Base-by-base conservation (phyloP, 2,797 vertebrate genomes). In the Gobio occitaniae region DNA sequence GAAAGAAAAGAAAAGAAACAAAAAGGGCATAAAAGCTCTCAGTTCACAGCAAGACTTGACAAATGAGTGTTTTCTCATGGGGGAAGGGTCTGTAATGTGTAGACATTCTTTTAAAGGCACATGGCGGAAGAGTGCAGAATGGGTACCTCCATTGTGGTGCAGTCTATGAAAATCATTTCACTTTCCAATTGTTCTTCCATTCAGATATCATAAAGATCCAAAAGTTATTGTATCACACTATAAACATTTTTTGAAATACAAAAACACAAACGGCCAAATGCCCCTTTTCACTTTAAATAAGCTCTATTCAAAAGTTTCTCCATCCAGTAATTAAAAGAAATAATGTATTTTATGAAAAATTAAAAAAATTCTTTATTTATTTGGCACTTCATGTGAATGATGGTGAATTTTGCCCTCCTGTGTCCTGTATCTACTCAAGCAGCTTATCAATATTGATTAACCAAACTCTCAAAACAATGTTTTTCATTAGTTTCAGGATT, bases 401-500 rank as follows among this genome's bases (percentile, higher is more conserved):
- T 69, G 41, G 13, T 16, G 63, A 65, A 32, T 83, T 83, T 66
- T 74, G 54, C 59, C 48, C 21, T 41, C 50, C 3, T 29, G 29
- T 78, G 59, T 47, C 59, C 59, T 48, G 56, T 48, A 65, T 84
- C 47, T 77, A 32, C 71, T 88, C 70, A 84, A 54, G 41, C 11
- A 41, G 52, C 66, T 71, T 16, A 32, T 63, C 63, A 80, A 38
- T 84, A 89, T 87, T 90, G 84, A 88, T 86, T 74, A 52, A 70
- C 32, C 63, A 41, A 1, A 56, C 36, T 32, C 79, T 56, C 25
- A 74, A n/a, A 76, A 65, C 88, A 90, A 90, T 90, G 89, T 91
- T 90, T 90, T 83, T 89, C 87, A 91, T 90, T 89, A 88, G 70
- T 36, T 80, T 81, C 83, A 66, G 87, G 86, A 86, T 2, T 63